Base-by-base conservation (phyloP, 2,888 invertebrate species). In the Pyrrhosoma nymphula region DNA sequence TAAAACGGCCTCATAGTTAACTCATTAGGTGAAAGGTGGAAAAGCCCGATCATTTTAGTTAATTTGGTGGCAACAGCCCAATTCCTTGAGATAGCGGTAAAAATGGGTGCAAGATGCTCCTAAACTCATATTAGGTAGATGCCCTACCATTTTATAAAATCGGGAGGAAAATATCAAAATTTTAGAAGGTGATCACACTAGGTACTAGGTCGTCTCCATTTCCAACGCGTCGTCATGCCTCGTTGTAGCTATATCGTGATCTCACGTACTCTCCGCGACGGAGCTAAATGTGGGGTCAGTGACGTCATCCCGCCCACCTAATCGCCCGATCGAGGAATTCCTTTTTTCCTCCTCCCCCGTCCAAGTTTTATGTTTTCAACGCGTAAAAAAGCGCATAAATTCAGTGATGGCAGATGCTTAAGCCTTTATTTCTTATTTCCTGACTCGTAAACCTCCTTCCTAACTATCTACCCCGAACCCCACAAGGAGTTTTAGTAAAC, bases 361-460 rank as follows among this genome's bases (percentile, higher is more conserved):
- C 82, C 82, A n/a, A 0, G 82, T 82, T 35, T 35, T 14, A 82
- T 14, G 35, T 82, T 82, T 35, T 82, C 82, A 82, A 35, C 82
- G 16, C 82, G n/a, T 35, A 82, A 82, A 82, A 82, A 35, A 35
- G 16, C 82, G 26, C 82, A 82, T 82, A 35, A 82, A 82, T 82
- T 82, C 12, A 30, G 82, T 35, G 82, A 82, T 69, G 69, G 69
- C 69, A n/a, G 69, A 69, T 14, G 82, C 82, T 82, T 82, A 82
- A 18, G 82, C 82, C n/a, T 82, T 35, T 82, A 82, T 82, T 75
- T 82, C 35, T 69, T 69, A 69, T 69, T 69, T 82, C 82, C 82
- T n/a, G 26, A 69, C 35, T 35, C 82, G 35, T 82, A 35, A 82
- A 82, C 82, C 82, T 30, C 16, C 82, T 82, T 82, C 82, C 82